A percentile compares a stretch with the other conserved stretches of the same genome.
phyloP scores from a whole-genome alignment of 2,797 vertebrate genomes.

The Enteromius anoplus region DNA sequence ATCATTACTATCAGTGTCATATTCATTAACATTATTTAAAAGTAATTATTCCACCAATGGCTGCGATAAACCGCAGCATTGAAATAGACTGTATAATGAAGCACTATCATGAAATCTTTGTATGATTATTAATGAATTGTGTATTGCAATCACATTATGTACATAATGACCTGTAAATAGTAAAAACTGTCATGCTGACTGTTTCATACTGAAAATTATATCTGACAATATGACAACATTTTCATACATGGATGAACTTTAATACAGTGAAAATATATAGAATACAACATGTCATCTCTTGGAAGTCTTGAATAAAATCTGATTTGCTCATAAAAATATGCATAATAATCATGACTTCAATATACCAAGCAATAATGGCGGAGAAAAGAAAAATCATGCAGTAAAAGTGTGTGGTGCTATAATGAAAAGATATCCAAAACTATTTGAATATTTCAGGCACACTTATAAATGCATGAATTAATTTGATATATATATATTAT shows the following conservation, averaged over 20 bases:
- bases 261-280: neutral
- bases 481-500: neutral
- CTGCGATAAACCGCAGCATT: neutral
- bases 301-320: constrained; percentile 10
- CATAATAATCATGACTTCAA: neutral
- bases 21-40: neutral
- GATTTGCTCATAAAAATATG: neutral
- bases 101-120: neutral
- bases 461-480: neutral
- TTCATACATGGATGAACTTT: neutral
- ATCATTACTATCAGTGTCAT: neutral
- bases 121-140: neutral
- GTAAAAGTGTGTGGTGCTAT: neutral
- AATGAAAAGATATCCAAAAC: neutral
- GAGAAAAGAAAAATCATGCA: neutral
- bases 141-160: neutral
- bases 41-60: neutral
- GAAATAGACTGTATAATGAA: neutral
- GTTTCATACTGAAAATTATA: neutral
- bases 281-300: neutral
- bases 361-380: neutral
- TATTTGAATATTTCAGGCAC: neutral
- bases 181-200: neutral
- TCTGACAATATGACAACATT: neutral
- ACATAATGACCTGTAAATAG: constrained; percentile 14